Conservation (phyloP, 2,888 invertebrate species). For the Aspidiotus rigidus region DNA sequence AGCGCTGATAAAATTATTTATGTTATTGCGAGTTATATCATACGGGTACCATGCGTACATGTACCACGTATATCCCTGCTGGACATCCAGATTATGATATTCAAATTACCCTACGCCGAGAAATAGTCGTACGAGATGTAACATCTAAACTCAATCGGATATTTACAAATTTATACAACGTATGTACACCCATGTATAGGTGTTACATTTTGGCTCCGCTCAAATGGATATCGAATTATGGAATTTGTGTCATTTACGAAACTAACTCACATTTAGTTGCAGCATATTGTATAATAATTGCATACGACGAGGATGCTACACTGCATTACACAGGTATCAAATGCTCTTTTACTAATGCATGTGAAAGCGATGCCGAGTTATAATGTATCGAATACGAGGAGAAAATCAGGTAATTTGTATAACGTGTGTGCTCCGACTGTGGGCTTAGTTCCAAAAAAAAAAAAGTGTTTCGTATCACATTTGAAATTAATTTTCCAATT, state of each 20-base stretch:
- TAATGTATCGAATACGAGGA: background rate
- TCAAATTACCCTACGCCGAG: background rate
- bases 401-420: background rate
- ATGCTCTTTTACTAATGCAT: too few relatives aligned
- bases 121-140: background rate
- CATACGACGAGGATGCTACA: too few relatives aligned
- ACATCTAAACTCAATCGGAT: too few relatives aligned
- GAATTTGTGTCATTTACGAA: background rate
- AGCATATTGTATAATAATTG: too few relatives aligned
- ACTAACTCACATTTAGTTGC: too few relatives aligned
- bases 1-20: background rate
- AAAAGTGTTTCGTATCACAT: too few relatives aligned
- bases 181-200: background rate
- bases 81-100: constrained; percentile 4
- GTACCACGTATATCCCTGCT: background rate
- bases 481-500: background rate
- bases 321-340: too few relatives aligned
- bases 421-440: background rate
- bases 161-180: too few relatives aligned
- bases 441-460: background rate
- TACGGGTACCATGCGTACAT: background rate
- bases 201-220: background rate
- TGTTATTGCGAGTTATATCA: too few relatives aligned
- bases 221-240: background rate
- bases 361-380: too few relatives aligned